phyloP scores from a whole-genome alignment of 2,888 invertebrate genomes.

The Nomada fucata region DNA sequence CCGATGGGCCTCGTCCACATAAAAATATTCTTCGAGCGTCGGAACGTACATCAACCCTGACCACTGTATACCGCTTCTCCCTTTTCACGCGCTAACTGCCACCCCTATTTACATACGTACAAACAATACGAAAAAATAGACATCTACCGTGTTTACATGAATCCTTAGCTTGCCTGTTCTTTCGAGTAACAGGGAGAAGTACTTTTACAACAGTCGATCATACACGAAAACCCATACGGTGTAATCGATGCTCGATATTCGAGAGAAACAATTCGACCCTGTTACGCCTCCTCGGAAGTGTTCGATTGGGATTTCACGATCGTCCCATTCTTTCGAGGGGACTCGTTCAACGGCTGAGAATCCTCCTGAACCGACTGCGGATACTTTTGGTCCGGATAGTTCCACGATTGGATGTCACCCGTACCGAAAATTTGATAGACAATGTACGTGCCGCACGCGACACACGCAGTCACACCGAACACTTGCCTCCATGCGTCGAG shows the following conservation, averaged over 20 bases:
- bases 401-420: conserved; percentile 87
- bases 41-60: conserved; percentile 37
- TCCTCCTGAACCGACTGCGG: conserved; percentile 77
- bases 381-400: conserved; percentile 84
- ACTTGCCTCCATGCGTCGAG: conserved; percentile 87
- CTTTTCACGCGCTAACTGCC: conserved; percentile 22
- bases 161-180: background rate
- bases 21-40: conserved; percentile 70
- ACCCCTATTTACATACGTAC: conserved; percentile 57
- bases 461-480: conserved; percentile 87
- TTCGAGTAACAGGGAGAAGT: conserved; percentile 9
- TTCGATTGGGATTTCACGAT: conserved; percentile 67
- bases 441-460: conserved; percentile 87
- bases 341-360: conserved; percentile 79
- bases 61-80: conserved; percentile 40
- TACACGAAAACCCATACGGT: background rate
- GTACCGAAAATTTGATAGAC: conserved; percentile 89
- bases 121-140: conserved; percentile 57
- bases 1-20: conserved; percentile 37
- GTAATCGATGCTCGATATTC: background rate
- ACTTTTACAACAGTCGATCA: background rate
- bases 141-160: conserved; percentile 28
- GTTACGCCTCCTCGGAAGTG: conserved; percentile 73
- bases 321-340: conserved; percentile 74
- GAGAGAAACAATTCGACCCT: background rate